These are phyloP conservation scores for Lithosia quadra DNA, from an alignment of 2,888 invertebrate genomes.

Conservation along the genomic window DNA sequence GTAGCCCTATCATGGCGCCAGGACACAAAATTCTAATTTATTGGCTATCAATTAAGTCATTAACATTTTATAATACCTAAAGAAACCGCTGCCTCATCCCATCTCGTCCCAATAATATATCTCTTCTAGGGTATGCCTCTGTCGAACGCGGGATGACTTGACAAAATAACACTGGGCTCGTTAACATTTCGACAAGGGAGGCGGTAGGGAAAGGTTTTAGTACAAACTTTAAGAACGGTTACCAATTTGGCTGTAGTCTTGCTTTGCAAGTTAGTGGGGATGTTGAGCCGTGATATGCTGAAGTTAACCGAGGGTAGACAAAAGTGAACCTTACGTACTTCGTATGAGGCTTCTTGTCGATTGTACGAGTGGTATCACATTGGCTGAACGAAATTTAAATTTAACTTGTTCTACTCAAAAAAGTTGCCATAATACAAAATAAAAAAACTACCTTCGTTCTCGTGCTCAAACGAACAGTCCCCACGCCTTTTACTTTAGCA, in stretches of 20 bases:
- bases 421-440: slow-evolving; percentile 6
- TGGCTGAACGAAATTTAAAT: not conserved
- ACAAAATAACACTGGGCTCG: slow-evolving; percentile 31
- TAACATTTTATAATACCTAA: not conserved
- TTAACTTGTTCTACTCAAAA: slow-evolving; percentile 1
- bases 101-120: not conserved
- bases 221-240: slow-evolving; percentile 63
- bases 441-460: slow-evolving; percentile 13
- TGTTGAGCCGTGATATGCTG: slow-evolving; percentile 14
- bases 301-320: not conserved
- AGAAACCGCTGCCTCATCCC: not conserved
- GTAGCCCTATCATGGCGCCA: not conserved
- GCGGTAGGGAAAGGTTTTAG: slow-evolving; percentile 71
- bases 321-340: not conserved
- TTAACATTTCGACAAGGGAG: slow-evolving; percentile 62
- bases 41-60: not conserved
- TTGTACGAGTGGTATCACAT: not conserved
- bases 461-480: slow-evolving; percentile 29
- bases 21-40: not conserved
- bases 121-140: slow-evolving; percentile 13
- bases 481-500: slow-evolving; percentile 64
- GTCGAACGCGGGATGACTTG: slow-evolving; percentile 33
- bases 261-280: slow-evolving; percentile 50
- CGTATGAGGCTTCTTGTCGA: not conserved
- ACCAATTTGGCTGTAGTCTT: slow-evolving; percentile 75